Base-by-base conservation (phyloP, 2,113 vertebrate species). In the Gavia stellata region DNA sequence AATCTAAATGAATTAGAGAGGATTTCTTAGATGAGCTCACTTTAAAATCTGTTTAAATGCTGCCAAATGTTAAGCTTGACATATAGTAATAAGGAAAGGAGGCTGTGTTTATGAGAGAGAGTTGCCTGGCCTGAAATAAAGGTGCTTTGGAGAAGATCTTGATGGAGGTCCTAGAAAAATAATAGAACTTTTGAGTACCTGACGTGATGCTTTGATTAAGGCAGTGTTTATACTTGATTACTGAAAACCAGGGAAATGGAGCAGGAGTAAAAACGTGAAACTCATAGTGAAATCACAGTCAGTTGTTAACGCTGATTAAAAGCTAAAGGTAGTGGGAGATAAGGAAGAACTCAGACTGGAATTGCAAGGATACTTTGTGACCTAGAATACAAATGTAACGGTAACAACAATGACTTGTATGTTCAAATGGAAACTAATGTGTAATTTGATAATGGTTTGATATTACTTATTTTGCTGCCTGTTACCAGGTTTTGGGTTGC, bases 401-500 rank as follows among this genome's bases (percentile, higher is more conserved):
- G 52, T 17, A 78, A 14, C 5, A 68, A 40, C 9, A 42, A 12
- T 1, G 7, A 7, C 38, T 44, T 19, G 1, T 34, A 17, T 82
- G 58, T 68, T 56, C 12, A 65, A 44, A 40, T 34, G 12, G 14
- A 42, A 56, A 18, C 44, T 19, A 38, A n/a, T 24, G 6, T 68
- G 62, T 83, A 13, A 70, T 20, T 61, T 55, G 13, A 12, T 45
- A 53, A 26, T 29, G 24, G 4, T 31, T 66, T 88, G 14, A 14
- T 36, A 29, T 5, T 49, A 5, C 9, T n/a, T 86, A 18, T 40
- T 77, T 89, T 93, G 25, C 8, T 75, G 24, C 9, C 17, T 59
- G 11, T 4, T 66, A 40, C 1, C 1, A 3, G 6, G 1, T 28
- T 72, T 71, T 21, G 3, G 4, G 10, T 28, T 52, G 17, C 29